These are phyloP conservation scores for Caenorhabditis uteleia DNA, from an alignment of 2,888 invertebrate genomes.

Conservation along the genomic window DNA sequence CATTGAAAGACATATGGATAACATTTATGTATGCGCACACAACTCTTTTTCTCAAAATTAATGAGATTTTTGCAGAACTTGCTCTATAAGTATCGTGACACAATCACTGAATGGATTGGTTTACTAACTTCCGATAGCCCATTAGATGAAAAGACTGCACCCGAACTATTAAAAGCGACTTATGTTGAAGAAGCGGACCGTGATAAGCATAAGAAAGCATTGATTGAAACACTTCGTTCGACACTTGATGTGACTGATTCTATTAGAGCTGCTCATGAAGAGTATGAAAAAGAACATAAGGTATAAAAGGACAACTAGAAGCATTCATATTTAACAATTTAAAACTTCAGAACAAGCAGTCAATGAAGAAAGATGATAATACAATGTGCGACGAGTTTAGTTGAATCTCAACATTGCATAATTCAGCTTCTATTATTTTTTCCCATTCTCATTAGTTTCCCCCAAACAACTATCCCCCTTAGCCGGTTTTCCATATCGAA, in stretches of 20 bases:
- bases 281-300: constrained; percentile 31
- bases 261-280: constrained; percentile 37
- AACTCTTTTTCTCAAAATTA: neutral
- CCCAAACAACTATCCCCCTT: neutral
- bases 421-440: no score
- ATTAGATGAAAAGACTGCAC: constrained; percentile 24
- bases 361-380: constrained; percentile 5
- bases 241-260: constrained; percentile 40
- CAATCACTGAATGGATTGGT: constrained; percentile 55
- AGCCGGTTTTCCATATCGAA: constrained; percentile 35
- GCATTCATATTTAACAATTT: neutral
- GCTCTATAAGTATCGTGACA: constrained; percentile 53
- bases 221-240: constrained; percentile 37
- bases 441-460: no score
- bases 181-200: constrained; percentile 30
- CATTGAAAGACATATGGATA: constrained; percentile 42
- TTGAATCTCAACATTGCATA: no score
- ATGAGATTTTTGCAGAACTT: constrained; percentile 25
- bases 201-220: constrained; percentile 26
- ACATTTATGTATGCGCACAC: constrained; percentile 33
- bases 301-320: constrained; percentile 3
- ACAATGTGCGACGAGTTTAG: no score
- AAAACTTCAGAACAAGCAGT: constrained; percentile 21
- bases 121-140: constrained; percentile 23
- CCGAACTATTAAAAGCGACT: constrained; percentile 30